Percentiles rank a stretch among this genome's conserved stretches.
phyloP scores from a whole-genome alignment of 2,113 vertebrate species.

The Alouatta palliata region DNA sequence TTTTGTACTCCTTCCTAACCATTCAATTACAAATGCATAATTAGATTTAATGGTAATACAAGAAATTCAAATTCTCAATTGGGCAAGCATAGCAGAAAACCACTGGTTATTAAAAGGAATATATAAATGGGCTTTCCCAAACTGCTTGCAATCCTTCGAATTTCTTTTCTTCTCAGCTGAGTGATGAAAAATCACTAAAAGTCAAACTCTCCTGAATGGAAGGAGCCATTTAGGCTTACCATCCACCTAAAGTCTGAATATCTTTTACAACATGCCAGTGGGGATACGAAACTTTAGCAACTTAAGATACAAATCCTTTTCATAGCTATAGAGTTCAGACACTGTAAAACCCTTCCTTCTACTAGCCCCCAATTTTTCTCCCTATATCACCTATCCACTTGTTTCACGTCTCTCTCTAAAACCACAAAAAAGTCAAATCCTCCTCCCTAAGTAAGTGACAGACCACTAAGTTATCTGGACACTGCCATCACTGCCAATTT shows the following conservation, averaged over 20 bases:
- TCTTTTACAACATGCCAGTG: neutral
- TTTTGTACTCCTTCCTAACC: neutral
- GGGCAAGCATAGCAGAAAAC: neutral
- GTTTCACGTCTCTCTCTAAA: neutral
- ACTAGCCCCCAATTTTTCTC: neutral
- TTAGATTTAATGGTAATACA: neutral
- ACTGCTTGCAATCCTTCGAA: constrained; percentile 27
- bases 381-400: neutral
- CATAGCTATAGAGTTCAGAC: neutral
- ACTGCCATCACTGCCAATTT: neutral
- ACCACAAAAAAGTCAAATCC: neutral
- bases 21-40: neutral
- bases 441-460: neutral
- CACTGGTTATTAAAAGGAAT: neutral
- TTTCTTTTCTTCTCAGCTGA: neutral
- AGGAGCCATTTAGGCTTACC: neutral
- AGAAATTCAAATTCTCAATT: neutral
- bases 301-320: neutral
- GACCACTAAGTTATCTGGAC: neutral
- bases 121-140: neutral
- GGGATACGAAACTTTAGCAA: neutral
- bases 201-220: neutral
- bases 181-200: neutral
- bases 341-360: neutral
- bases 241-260: neutral